Evolutionary conservation across 2,797 vertebrate species (phyloP), one percentile per base, ranked within the genome.

Genomic region (Gymnoscopelus microlampas): DNA sequence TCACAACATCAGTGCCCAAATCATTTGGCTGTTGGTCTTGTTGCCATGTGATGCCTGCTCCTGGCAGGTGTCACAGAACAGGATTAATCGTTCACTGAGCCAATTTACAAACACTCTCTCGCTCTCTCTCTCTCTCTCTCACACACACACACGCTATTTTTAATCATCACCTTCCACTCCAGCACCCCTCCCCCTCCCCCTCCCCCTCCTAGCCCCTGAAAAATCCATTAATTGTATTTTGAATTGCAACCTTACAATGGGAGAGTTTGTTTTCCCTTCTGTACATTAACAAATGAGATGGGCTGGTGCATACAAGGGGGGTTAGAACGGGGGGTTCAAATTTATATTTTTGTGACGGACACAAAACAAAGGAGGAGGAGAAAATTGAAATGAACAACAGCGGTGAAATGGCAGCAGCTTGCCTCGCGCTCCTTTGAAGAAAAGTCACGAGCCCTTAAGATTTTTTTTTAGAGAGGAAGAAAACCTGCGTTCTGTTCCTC

Each of bases 401-500:
- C 14, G 4, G 70, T 66, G 80, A 83, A 73, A 74, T 14, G 51
- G 60, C 26, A n/a, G 55, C 26, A n/a, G 55, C 66, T 59, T 61
- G 80, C 80, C 74, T 80, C 54, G 3, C 75, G 76, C 64, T 73
- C 44, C 65, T 87, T 77, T 80, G 78, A 87, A 86, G 78, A 73
- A 67, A 80, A 75, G 73, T 79, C 61, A 80, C 54, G 69, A 82
- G 66, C 79, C 80, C 76, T 87, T 74, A 78, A 85, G 80, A 73
- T 85, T 44, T 39, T 39, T 39, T 44, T 44, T 82, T 66, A 84
- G 71, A 82, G 76, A 73, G 59, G 59, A 78, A 74, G 76, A 89
- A 60, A 88, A 79, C 14, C 72, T 66, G 83, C 91, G 86, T 91
- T 92, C 79, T 88, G 66, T 78, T 84, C 71, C 74, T 65, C 48